phyloP scores from a whole-genome alignment of 92 coral and sea anemone genomes.

The Nematostella vectensis region DNA sequence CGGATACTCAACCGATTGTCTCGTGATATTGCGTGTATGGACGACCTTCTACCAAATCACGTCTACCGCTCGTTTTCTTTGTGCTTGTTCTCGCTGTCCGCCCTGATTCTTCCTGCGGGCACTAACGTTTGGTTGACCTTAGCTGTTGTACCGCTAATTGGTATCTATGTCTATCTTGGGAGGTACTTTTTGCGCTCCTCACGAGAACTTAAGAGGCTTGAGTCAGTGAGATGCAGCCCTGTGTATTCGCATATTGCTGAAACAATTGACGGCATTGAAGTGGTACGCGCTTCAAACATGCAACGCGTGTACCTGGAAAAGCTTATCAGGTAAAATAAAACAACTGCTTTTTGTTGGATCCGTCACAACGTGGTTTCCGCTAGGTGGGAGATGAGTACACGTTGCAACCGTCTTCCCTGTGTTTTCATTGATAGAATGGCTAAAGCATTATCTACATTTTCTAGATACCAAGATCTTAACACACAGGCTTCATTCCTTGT shows the following conservation, averaged over 20 bases:
- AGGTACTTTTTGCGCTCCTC: conserved; percentile 37
- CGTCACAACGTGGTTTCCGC: too few relatives aligned
- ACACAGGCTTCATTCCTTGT: conserved; percentile 23
- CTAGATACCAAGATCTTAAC: conserved; percentile 31
- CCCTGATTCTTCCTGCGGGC: background rate
- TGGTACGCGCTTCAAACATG: conserved; percentile 34
- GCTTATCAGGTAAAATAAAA: conserved; percentile 5
- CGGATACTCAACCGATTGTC: conserved; percentile 15
- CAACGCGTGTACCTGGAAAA: conserved; percentile 20
- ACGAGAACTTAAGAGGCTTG: conserved; percentile 51
- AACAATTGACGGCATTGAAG: conserved; percentile 38
- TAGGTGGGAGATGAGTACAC: too few relatives aligned
- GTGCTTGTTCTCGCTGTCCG: background rate
- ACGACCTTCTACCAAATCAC: conserved; percentile 4
- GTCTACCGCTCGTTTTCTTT: background rate
- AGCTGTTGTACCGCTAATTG: conserved; percentile 6
- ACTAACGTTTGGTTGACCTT: conserved; percentile 7
- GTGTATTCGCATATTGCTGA: conserved; percentile 58
- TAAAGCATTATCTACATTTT: background rate
- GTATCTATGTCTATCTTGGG: background rate
- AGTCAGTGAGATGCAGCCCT: conserved; percentile 54
- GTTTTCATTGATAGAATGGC: too few relatives aligned
- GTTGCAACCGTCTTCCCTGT: too few relatives aligned
- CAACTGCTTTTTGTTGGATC: too few relatives aligned
- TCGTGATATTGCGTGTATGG: conserved; percentile 8